Conservation (phyloP, 2,888 invertebrate species). For the Drosophila trichaetosa region DNA sequence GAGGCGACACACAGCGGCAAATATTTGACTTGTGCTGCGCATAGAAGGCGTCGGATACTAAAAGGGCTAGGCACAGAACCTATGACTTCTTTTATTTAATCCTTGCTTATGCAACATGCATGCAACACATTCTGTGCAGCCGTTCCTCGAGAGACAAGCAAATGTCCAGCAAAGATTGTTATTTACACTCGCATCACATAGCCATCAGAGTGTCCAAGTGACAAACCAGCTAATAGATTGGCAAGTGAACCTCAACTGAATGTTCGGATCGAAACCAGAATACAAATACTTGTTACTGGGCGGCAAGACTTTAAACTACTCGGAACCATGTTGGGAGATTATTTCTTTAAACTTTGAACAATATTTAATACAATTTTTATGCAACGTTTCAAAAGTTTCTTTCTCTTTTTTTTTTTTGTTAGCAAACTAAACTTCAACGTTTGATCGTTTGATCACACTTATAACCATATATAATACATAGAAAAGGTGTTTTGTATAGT, state of each 20-base stretch:
- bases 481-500: not conserved
- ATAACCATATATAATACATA: not conserved
- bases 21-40: slow-evolving; percentile 59
- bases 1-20: slow-evolving; percentile 65
- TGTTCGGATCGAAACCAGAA: slow-evolving; percentile 2
- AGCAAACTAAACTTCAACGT: not conserved
- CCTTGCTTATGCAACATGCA: slow-evolving; percentile 78
- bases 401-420: not conserved
- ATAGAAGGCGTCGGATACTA: slow-evolving; percentile 9
- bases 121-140: slow-evolving; percentile 64
- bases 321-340: not conserved
- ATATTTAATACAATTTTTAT: not conserved
- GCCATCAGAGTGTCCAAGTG: slow-evolving; percentile 22
- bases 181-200: slow-evolving; percentile 40
- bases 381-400: too few species aligned
- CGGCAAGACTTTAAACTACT: too few species aligned
- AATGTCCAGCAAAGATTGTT: slow-evolving; percentile 49
- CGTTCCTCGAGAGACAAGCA: slow-evolving; percentile 21
- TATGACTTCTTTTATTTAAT: slow-evolving; percentile 69
- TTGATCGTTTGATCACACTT: not conserved
- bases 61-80: slow-evolving; percentile 13
- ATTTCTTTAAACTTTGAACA: not conserved
- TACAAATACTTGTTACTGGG: not conserved
- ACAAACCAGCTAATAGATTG: slow-evolving; percentile 30
- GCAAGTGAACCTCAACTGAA: not conserved